phyloP scores from a whole-genome alignment of 1,140 invertebrate genomes.

The Melitaea cinxia region DNA sequence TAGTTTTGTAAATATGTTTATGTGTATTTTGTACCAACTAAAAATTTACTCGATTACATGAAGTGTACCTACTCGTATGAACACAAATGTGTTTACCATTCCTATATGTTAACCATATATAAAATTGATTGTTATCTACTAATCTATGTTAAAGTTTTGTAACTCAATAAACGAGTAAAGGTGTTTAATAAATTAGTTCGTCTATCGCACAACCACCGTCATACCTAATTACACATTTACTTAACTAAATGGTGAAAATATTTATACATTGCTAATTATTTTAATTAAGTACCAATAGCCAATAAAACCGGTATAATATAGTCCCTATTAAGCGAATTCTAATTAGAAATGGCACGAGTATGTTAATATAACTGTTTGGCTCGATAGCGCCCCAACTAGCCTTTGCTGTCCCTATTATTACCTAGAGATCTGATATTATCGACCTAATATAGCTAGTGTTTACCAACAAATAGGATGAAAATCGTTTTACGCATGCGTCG shows the following conservation, averaged over 20 bases:
- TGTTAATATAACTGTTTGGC: conserved; percentile 21
- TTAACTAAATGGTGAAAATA: background rate
- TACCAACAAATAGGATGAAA: conserved; percentile 62
- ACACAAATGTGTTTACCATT: no score
- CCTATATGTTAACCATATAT: no score
- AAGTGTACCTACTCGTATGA: no score
- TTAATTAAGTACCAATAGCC: conserved; percentile 12
- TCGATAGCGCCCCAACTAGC: conserved; percentile 8
- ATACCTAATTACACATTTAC: background rate
- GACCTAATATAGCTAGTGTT: conserved; percentile 69
- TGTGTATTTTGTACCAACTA: no score
- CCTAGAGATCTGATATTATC: conserved; percentile 49
- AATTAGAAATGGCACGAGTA: conserved; percentile 17
- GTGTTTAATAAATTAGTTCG: background rate
- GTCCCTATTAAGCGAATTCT: conserved; percentile 1
- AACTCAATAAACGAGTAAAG: no score
- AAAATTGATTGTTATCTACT: no score
- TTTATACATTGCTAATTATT: conserved; percentile 22
- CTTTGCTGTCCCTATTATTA: conserved; percentile 20
- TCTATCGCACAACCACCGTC: background rate
- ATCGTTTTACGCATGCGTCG: conserved; percentile 53
- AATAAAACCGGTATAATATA: background rate
- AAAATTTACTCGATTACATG: no score
- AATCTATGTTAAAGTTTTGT: background rate
- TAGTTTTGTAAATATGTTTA: no score